Base-by-base conservation (phyloP, 1,140 invertebrate species). In the Anastrepha ludens region DNA sequence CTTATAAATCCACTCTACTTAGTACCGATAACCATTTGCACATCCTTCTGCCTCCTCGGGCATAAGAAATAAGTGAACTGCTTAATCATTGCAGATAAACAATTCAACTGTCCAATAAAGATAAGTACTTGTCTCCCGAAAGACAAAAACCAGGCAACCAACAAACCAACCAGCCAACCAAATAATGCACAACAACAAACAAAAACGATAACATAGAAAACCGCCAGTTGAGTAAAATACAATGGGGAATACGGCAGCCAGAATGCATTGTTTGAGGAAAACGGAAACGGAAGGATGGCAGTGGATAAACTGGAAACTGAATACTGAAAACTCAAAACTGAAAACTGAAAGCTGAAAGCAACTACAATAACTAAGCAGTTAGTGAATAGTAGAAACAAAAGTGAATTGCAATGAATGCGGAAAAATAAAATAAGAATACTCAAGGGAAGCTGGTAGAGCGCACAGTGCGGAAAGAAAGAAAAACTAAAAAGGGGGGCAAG, bases 41-140 rank as follows among this genome's bases (percentile, higher is more conserved):
- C 50, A 55, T 55, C 11, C 11, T 55, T 11, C 50, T 13, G 60
- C 60, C 9, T 74, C 41, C 15, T 44, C 70, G 17, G 15, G 29
- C 74, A 55, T 55, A 55, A 58, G 74, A 55, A 81, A 81, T 81
- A 81, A 29, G 47, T 81, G 74, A 81, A 81, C 74, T 81, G 74
- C 47, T 81, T 81, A 81, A 81, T 81, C 74, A 81, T 81, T 50
- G 74, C 74, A 81, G 74, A 81, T 81, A 81, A 50, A 81, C 74
- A 81, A 81, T 81, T 81, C 74, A 81, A 81, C 74, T 81, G 74
- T 81, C 74, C 74, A 81, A 81, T 81, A 81, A 81, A 81, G 74
- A 81, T 81, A 81, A 81, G 74, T 81, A 81, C 74, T 55, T 55
- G 20, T 55, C 74, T 81, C 44, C 74, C 74, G n/a, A 55, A 29